Base-by-base conservation (phyloP, 2,797 vertebrate genomes). In the Lepus townsendii region DNA sequence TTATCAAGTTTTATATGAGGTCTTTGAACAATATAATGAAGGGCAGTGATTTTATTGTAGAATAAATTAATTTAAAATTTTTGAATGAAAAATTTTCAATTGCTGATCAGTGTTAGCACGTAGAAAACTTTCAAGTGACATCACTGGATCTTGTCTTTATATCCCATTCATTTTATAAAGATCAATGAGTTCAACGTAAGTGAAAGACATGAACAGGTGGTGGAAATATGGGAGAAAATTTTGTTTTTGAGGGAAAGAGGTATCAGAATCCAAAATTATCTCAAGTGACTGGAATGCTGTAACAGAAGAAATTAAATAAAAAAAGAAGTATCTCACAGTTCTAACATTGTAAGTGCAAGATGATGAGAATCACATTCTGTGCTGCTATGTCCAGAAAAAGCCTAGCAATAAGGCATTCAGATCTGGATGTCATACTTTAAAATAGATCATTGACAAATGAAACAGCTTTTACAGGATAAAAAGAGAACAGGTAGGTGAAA, bases 21-120 rank as follows among this genome's bases (percentile, higher is more conserved):
- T 10, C 65, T 89, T 88, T 82, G 57, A 66, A 26, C n/a, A 79
- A 76, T 20, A 71, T 57, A 2, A 90, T 68, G 69, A 77, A 89
- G 50, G n/a, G 38, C 71, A 65, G 57, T 85, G 30, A 66, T 1
- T 88, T 75, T 32, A 10, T 27, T 63, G 1, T 24, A 38, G 13
- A 90, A 87, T 66, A n/a, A 68, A 87, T 78, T 68, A 83, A 88
- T 90, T 92, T 76, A 66, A 10, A 84, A 83, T 26, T 76, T 83
- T 86, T 85, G 13, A 2, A 38, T 27, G 13, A 1, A 47, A 75
- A 42, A 38, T 88, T 68, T 30, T 54, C 13, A 82, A 77, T 82
- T 84, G 47, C 57, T 87, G 62, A 57, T 80, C 52, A 66, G 3
- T 35, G 19, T 71, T 60, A 88, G 7, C 20, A 60, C 6, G 32